These are phyloP conservation scores for Bubo bubo DNA, from an alignment of 2,113 vertebrate genomes.

Conservation along the genomic window DNA sequence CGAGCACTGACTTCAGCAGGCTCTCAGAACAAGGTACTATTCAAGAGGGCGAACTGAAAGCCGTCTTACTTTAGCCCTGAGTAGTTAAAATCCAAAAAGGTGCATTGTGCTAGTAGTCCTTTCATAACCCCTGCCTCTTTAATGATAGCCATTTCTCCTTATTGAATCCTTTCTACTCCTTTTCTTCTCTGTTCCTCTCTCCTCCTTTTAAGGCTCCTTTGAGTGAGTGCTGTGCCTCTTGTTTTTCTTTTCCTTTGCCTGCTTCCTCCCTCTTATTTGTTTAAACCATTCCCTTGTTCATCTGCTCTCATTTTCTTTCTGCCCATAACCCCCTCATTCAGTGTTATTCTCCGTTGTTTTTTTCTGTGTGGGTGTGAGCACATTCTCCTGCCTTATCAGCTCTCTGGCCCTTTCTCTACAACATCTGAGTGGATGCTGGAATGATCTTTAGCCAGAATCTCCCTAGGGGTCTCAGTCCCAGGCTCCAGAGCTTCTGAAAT, in stretches of 20 bases:
- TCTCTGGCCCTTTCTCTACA: conserved; percentile 36
- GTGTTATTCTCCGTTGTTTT: conserved; percentile 4
- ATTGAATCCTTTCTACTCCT: conserved; percentile 24
- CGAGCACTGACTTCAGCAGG: neutral
- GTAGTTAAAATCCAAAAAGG: conserved; percentile 29
- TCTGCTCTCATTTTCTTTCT: neutral
- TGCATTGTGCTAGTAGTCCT: conserved; percentile 40
- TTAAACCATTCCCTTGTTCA: conserved; percentile 24
- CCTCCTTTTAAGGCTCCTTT: conserved; percentile 30
- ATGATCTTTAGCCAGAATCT: conserved; percentile 65
- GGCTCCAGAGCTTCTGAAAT: conserved; percentile 73
- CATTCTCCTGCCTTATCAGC: conserved; percentile 27
- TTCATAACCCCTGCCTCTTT: conserved; percentile 29
- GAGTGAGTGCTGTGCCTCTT: neutral
- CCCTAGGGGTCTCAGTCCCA: conserved; percentile 61
- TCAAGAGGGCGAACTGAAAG: neutral
- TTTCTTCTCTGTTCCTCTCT: conserved; percentile 47
- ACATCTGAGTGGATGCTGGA: conserved; percentile 51
- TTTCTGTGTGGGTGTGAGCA: conserved; percentile 22
- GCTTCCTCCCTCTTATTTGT: conserved; percentile 35
- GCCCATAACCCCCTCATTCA: neutral
- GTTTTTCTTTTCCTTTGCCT: conserved; percentile 39
- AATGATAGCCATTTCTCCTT: conserved; percentile 41
- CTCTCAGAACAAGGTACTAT: conserved; percentile 20
- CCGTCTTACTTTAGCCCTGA: neutral